These are phyloP conservation scores for Larimichthys polyactis DNA, from an alignment of 2,113 vertebrate species.

Conservation along the genomic window DNA sequence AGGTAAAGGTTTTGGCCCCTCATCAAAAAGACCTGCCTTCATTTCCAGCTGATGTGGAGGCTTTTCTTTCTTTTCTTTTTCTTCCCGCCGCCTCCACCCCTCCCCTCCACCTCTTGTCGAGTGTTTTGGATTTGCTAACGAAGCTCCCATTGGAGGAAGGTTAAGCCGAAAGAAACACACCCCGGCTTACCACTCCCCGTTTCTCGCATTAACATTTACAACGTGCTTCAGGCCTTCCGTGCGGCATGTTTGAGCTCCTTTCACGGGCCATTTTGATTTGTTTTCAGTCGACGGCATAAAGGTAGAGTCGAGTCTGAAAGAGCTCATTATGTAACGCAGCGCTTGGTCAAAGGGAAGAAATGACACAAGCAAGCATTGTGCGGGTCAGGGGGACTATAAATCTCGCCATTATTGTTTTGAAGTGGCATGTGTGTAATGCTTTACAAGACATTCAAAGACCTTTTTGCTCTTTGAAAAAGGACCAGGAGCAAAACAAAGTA, in stretches of 20 bases:
- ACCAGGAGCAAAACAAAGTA: not conserved
- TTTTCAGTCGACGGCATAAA: conserved; percentile 28
- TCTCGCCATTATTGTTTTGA: conserved; percentile 12
- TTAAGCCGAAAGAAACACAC: conserved; percentile 41
- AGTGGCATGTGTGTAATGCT: not conserved
- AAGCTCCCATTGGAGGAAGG: conserved; percentile 55
- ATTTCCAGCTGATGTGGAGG: conserved; percentile 43
- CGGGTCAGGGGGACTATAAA: conserved; percentile 25
- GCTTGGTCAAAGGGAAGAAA: conserved; percentile 5
- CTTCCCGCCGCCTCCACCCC: not conserved
- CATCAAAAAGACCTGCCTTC: conserved; percentile 52
- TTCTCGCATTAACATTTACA: conserved; percentile 42
- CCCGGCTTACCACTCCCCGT: conserved; percentile 54
- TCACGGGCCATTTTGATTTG: conserved; percentile 17
- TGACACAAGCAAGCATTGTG: conserved; percentile 28
- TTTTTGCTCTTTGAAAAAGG: not conserved
- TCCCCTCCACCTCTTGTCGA: not conserved
- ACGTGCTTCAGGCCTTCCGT: conserved; percentile 9
- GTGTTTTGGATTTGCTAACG: conserved; percentile 55
- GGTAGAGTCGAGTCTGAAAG: conserved; percentile 41
- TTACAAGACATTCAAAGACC: conserved; percentile 1
- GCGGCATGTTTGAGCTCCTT: conserved; percentile 32
- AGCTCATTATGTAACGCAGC: conserved; percentile 49
- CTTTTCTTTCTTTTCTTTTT: conserved; percentile 4
- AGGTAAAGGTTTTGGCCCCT: conserved; percentile 57